Conservation (phyloP, 2,888 invertebrate species). For the Notodonta dromedarius region DNA sequence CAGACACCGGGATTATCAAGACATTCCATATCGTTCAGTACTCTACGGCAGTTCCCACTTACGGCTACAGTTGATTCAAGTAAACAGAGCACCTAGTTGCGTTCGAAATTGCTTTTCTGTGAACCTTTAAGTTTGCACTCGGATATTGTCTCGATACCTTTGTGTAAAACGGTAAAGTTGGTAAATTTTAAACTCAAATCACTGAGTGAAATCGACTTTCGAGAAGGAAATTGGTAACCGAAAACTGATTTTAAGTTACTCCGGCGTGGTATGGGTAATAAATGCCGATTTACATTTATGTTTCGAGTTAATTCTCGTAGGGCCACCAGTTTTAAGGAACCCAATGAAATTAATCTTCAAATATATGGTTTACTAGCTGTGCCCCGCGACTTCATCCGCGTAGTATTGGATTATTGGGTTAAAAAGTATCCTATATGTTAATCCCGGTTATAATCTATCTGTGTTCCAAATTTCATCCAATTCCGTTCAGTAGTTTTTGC, state of each 20-base stretch:
- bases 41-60: conserved; percentile 18
- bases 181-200: conserved; percentile 46
- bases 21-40: conserved; percentile 24
- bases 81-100: conserved; percentile 41
- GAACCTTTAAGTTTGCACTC: conserved; percentile 41
- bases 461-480: too few relatives aligned
- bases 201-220: conserved; percentile 46
- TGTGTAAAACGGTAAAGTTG: conserved; percentile 52
- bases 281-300: too few relatives aligned
- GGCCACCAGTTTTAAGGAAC: too few relatives aligned
- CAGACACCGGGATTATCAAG: conserved; percentile 43
- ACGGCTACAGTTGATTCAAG: conserved; percentile 41
- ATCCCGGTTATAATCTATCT: too few relatives aligned
- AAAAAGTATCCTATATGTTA: too few relatives aligned
- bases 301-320: too few relatives aligned
- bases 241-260: conserved; percentile 42
- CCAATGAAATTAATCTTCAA: too few relatives aligned
- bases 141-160: conserved; percentile 51
- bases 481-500: too few relatives aligned
- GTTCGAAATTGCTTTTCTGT: conserved; percentile 53
- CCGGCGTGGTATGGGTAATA: conserved; percentile 22
- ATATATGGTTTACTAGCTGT: too few relatives aligned
- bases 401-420: too few relatives aligned
- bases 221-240: conserved; percentile 40
- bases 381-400: too few relatives aligned